A percentile compares a stretch with the other conserved stretches of the same genome.
phyloP scores from a whole-genome alignment of 2,797 vertebrate species.

The Linurgus olivaceus region DNA sequence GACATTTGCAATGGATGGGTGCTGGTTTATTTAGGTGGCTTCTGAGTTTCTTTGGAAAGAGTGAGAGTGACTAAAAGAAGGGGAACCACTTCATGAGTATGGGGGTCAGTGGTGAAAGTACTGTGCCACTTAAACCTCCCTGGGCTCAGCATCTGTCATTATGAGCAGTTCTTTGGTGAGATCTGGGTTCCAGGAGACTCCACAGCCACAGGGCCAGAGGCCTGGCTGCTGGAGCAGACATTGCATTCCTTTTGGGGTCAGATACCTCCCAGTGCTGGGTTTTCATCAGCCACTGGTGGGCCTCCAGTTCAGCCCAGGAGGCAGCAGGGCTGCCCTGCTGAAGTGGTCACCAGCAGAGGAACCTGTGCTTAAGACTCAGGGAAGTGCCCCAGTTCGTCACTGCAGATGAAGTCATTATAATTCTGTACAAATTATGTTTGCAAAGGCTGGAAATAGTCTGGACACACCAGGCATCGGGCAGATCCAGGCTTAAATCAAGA shows the following conservation, averaged over 20 bases:
- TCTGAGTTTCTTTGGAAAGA: slow-evolving; percentile 66
- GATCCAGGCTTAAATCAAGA: neutral
- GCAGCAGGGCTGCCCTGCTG: neutral
- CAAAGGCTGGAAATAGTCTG: neutral
- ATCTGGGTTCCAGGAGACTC: neutral
- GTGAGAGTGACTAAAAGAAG: slow-evolving; percentile 42
- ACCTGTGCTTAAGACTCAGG: neutral
- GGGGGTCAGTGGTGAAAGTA: slow-evolving; percentile 3
- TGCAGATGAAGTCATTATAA: neutral
- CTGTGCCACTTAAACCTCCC: neutral
- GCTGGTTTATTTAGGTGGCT: slow-evolving; percentile 70
- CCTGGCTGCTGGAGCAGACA: neutral
- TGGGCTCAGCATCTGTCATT: neutral
- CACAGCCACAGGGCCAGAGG: neutral
- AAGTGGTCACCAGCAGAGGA: neutral
- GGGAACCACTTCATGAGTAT: neutral
- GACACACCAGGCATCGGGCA: neutral
- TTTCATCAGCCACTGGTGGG: neutral
- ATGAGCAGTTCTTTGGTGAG: neutral
- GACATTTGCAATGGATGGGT: slow-evolving; percentile 53
- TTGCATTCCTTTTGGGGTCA: neutral
- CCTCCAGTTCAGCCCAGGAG: neutral
- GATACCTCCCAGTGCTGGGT: neutral
- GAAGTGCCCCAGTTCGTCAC: neutral
- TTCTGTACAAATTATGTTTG: neutral